Conservation (phyloP, 1,140 invertebrate species). For the Bombus confusus region DNA sequence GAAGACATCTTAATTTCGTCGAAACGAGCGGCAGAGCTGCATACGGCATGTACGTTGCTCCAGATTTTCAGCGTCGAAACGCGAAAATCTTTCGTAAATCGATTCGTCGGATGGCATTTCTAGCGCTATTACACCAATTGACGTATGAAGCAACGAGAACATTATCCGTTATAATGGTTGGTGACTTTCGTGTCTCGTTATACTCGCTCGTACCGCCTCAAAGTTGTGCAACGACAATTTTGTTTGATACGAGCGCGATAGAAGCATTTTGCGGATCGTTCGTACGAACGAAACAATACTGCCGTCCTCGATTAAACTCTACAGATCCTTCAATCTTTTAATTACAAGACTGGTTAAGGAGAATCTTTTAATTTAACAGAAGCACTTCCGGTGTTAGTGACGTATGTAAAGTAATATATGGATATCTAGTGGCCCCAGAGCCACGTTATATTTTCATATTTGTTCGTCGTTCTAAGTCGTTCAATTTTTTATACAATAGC, state of each 20-base stretch:
- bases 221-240: constrained; percentile 49
- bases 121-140: constrained; percentile 43
- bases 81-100: constrained; percentile 39
- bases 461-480: too few relatives aligned
- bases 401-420: too few relatives aligned
- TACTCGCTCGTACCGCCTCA: constrained; percentile 6
- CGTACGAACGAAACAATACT: not conserved
- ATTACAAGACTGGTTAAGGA: too few relatives aligned
- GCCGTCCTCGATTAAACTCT: too few relatives aligned
- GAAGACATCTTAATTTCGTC: not conserved
- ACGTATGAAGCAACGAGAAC: constrained; percentile 46
- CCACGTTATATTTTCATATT: too few relatives aligned
- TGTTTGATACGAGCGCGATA: constrained; percentile 9
- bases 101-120: constrained; percentile 30
- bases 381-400: too few relatives aligned
- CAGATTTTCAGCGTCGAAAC: not conserved
- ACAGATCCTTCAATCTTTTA: too few relatives aligned
- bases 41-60: not conserved
- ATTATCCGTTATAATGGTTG: constrained; percentile 47
- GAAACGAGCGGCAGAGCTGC: not conserved
- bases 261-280: not conserved
- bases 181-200: constrained; percentile 50
- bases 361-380: too few relatives aligned
- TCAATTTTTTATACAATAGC: too few relatives aligned
- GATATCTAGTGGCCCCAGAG: too few relatives aligned